phyloP scores from a whole-genome alignment of 2,797 vertebrate species.

The Sebastes miniatus region DNA sequence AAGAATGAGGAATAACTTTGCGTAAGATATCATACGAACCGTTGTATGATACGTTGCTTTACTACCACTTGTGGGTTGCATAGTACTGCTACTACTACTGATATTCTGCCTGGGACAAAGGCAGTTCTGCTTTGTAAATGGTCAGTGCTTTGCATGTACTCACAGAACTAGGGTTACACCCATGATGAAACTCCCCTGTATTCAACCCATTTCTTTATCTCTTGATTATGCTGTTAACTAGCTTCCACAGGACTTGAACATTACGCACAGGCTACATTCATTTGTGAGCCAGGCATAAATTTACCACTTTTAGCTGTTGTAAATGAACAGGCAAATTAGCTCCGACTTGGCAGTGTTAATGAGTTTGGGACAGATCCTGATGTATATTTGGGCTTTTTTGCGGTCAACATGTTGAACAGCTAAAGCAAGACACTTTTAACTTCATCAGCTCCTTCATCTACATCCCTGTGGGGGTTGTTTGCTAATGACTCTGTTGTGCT shows the following conservation, averaged over 20 bases:
- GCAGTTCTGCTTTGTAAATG: too few species aligned
- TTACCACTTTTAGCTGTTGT: constrained; percentile 21
- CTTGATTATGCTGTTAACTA: constrained; percentile 4
- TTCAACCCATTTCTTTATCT: neutral
- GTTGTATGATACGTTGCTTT: too few species aligned
- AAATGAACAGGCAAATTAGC: constrained; percentile 20
- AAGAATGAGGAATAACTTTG: too few species aligned
- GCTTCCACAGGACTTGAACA: neutral
- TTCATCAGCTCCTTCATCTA: constrained; percentile 55
- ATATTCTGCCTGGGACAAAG: too few species aligned
- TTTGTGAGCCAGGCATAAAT: constrained; percentile 20
- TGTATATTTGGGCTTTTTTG: constrained; percentile 17
- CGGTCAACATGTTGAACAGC: constrained; percentile 43
- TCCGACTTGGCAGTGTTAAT: constrained; percentile 7
- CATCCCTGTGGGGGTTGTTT: constrained; percentile 53
- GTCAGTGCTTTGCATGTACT: neutral
- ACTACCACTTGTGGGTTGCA: too few species aligned
- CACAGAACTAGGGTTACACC: neutral
- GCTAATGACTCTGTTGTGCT: constrained; percentile 38
- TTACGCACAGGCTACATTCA: neutral
- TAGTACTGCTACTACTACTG: too few species aligned
- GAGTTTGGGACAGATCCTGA: constrained; percentile 3
- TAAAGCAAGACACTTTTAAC: constrained; percentile 46
- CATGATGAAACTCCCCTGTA: neutral
- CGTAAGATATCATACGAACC: too few species aligned